These are phyloP conservation scores for Achroia grisella DNA, from an alignment of 1,140 invertebrate genomes.

Conservation along the genomic window DNA sequence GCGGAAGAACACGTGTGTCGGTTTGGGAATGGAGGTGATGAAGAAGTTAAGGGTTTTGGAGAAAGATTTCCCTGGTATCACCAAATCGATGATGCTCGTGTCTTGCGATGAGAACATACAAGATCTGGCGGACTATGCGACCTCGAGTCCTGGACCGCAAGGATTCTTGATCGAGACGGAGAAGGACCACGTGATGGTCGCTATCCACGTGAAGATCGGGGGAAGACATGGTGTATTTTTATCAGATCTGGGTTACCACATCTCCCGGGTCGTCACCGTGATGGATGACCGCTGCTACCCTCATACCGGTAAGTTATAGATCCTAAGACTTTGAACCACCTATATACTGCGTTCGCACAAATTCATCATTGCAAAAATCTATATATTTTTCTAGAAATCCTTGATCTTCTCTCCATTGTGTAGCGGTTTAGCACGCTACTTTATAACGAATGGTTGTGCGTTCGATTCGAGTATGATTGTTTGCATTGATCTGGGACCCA, in stretches of 20 bases:
- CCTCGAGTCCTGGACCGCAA: constrained; percentile 74
- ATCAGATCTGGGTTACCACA: constrained; percentile 92
- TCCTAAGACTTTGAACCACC: too few species aligned
- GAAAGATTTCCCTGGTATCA: constrained; percentile 73
- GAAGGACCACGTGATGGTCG: constrained; percentile 92
- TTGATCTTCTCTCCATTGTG: too few species aligned
- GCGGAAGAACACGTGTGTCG: constrained; percentile 91
- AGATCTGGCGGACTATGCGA: constrained; percentile 79
- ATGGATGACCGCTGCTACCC: constrained; percentile 91
- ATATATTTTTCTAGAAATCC: too few species aligned
- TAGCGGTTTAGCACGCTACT: too few species aligned
- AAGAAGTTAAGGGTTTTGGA: constrained; percentile 60
- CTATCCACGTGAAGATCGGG: constrained; percentile 82
- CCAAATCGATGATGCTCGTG: constrained; percentile 82
- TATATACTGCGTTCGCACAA: too few species aligned
- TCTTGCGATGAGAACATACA: constrained; percentile 92
- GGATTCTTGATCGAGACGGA: constrained; percentile 81
- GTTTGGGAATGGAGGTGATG: constrained; percentile 87
- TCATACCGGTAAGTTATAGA: constrained; percentile 82
- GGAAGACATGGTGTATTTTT: constrained; percentile 84
- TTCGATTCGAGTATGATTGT: too few species aligned
- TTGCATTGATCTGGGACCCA: too few species aligned
- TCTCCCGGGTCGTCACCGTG: constrained; percentile 87
- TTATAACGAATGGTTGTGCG: too few species aligned
- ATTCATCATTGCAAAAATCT: too few species aligned